Conservation (phyloP, 2,797 vertebrate genomes). For the Sebastes flavidus region DNA sequence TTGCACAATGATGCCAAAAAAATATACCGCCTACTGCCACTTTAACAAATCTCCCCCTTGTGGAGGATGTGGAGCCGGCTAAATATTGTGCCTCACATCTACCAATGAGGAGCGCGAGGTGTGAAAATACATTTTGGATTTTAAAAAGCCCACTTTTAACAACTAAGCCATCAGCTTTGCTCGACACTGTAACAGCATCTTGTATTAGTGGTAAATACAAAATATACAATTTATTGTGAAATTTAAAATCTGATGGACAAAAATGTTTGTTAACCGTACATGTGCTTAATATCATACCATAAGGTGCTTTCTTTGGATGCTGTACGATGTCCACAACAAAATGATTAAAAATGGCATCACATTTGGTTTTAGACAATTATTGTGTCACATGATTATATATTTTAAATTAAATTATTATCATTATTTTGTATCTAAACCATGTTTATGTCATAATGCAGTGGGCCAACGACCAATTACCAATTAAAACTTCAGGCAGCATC, state of each 20-base stretch:
- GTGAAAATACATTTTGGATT: background rate
- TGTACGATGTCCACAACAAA: background rate
- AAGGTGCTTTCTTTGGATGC: constrained; percentile 64
- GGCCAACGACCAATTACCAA: background rate
- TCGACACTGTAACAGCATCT: background rate
- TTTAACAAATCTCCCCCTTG: background rate
- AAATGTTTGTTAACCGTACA: background rate
- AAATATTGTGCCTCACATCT: background rate
- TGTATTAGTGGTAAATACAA: background rate
- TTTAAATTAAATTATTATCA: background rate
- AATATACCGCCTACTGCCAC: too few species aligned
- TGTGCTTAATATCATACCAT: constrained; percentile 14
- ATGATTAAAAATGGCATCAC: background rate
- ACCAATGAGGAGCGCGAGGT: background rate
- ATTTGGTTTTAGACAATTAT: constrained; percentile 1
- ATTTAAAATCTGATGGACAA: background rate
- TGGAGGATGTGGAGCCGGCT: background rate
- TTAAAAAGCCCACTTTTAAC: constrained; percentile 1
- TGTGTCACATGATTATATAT: background rate
- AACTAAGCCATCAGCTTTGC: background rate
- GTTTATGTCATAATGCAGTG: background rate
- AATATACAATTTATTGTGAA: background rate
- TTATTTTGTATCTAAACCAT: background rate
- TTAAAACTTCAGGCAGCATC: constrained; percentile 6
- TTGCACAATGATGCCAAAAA: too few species aligned